phyloP scores from a whole-genome alignment of 2,888 invertebrate species.

The Lagria hirta region DNA sequence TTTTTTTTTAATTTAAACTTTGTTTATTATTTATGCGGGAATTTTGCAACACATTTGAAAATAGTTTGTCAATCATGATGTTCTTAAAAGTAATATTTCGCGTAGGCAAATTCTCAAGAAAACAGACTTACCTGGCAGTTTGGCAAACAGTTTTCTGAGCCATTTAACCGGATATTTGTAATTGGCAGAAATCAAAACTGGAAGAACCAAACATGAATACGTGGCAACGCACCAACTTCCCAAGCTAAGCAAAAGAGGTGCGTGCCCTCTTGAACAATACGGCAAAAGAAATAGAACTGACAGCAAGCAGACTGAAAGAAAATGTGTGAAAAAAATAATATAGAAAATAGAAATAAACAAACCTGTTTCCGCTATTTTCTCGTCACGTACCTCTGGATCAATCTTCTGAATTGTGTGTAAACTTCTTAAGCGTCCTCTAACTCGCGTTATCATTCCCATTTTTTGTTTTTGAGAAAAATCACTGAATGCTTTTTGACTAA shows the following conservation, averaged over 20 bases:
- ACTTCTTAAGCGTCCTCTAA: constrained; percentile 60
- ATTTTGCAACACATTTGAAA: too few relatives aligned
- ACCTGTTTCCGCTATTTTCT: constrained; percentile 72
- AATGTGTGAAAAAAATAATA: too few relatives aligned
- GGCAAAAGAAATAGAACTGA: constrained; percentile 68
- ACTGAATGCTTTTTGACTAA: constrained; percentile 6
- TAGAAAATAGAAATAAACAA: too few relatives aligned
- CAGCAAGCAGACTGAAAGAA: constrained; percentile 65
- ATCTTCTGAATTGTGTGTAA: constrained; percentile 66
- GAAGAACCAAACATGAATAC: constrained; percentile 68
- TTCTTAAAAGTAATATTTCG: too few relatives aligned
- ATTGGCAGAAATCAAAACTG: constrained; percentile 69
- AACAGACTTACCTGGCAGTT: constrained; percentile 58
- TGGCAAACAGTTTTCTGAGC: constrained; percentile 59
- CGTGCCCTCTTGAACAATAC: constrained; percentile 59
- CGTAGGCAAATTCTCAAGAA: background rate
- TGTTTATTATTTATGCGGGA: too few relatives aligned
- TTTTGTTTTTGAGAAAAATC: constrained; percentile 14
- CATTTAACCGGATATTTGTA: constrained; percentile 68
- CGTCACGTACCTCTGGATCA: constrained; percentile 63
- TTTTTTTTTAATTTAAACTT: too few relatives aligned
- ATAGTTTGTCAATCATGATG: too few relatives aligned
- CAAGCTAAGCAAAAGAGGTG: constrained; percentile 63
- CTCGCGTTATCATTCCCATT: constrained; percentile 74
- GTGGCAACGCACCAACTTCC: constrained; percentile 61